These are phyloP conservation scores for Cataglyphis livida DNA, from an alignment of 2,888 invertebrate genomes.

Conservation along the genomic window DNA sequence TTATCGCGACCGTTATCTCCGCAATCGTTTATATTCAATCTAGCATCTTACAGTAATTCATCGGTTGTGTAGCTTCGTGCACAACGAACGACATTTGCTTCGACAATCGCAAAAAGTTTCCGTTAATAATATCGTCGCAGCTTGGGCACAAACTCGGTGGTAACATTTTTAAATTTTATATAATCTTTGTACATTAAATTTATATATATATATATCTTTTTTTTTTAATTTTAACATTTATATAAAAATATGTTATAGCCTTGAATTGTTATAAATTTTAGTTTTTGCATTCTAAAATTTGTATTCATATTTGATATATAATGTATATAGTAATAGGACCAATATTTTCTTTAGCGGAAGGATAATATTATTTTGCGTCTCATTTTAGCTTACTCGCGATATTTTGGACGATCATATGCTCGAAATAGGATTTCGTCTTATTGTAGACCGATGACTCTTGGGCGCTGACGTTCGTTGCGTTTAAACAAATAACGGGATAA, in stretches of 20 bases:
- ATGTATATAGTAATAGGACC: background rate
- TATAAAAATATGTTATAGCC: background rate
- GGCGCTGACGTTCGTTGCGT: constrained; percentile 63
- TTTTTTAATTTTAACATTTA: background rate
- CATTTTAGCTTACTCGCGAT: constrained; percentile 44
- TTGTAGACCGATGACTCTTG: constrained; percentile 50
- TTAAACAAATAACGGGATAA: constrained; percentile 71
- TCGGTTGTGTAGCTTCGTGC: background rate
- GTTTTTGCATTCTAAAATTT: background rate
- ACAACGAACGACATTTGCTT: background rate
- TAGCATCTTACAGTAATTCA: constrained; percentile 39
- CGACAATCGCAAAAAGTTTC: background rate
- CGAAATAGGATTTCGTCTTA: constrained; percentile 64
- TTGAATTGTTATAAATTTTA: background rate
- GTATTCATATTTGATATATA: no score
- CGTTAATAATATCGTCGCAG: constrained; percentile 8
- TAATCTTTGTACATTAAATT: background rate
- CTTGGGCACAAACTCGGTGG: background rate
- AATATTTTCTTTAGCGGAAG: background rate
- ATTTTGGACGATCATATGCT: constrained; percentile 50
- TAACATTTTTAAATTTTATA: background rate
- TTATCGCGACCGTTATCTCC: constrained; percentile 69
- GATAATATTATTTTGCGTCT: constrained; percentile 63
- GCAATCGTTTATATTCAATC: constrained; percentile 66
- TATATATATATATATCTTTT: background rate